A percentile compares a stretch with the other conserved stretches of the same genome.
Conservation (phyloP, 2,113 vertebrate species). For the Hippocampus comes region DNA sequence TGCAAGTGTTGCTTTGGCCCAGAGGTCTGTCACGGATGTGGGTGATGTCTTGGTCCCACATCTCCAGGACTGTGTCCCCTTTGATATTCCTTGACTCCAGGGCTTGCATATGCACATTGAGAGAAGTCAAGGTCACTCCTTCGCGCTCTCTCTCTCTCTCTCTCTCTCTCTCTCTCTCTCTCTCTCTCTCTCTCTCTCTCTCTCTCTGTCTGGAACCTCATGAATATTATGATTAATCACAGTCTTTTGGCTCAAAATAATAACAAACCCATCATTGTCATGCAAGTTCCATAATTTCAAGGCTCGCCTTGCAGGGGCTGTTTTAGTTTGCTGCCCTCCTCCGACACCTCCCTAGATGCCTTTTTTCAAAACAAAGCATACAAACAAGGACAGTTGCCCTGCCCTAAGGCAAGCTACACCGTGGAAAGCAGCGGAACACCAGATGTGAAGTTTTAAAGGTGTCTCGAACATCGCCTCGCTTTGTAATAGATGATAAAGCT, state of each 20-base stretch:
- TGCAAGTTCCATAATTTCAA: slow-evolving; percentile 42
- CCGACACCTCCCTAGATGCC: slow-evolving; percentile 6
- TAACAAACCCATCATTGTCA: slow-evolving; percentile 55
- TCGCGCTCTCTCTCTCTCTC: slow-evolving; percentile 18
- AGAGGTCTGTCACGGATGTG: slow-evolving; percentile 61
- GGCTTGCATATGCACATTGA: slow-evolving; percentile 56
- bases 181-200: neutral
- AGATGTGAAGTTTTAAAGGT: slow-evolving; percentile 2
- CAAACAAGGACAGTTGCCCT: slow-evolving; percentile 7
- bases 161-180: slow-evolving; percentile 60
- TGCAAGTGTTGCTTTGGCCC: slow-evolving; percentile 50
- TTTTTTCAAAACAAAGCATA: slow-evolving; percentile 33
- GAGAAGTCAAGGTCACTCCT: slow-evolving; percentile 71
- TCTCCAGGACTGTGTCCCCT: slow-evolving; percentile 66
- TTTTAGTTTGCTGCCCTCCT: slow-evolving; percentile 22
- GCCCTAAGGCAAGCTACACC: slow-evolving; percentile 12
- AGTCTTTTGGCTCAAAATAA: slow-evolving; percentile 64
- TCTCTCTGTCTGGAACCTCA: slow-evolving; percentile 56
- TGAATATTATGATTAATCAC: slow-evolving; percentile 75
- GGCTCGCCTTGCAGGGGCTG: slow-evolving; percentile 36
- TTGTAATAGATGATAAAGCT: slow-evolving; percentile 1
- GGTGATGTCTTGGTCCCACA: slow-evolving; percentile 64
- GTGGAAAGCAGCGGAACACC: slow-evolving; percentile 4
- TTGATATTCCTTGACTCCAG: slow-evolving; percentile 67
- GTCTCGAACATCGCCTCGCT: slow-evolving; percentile 2